A percentile compares a stretch with the other conserved stretches of the same genome.
Conservation (phyloP, 2,113 vertebrate genomes). For the Apodemus speciosus region DNA sequence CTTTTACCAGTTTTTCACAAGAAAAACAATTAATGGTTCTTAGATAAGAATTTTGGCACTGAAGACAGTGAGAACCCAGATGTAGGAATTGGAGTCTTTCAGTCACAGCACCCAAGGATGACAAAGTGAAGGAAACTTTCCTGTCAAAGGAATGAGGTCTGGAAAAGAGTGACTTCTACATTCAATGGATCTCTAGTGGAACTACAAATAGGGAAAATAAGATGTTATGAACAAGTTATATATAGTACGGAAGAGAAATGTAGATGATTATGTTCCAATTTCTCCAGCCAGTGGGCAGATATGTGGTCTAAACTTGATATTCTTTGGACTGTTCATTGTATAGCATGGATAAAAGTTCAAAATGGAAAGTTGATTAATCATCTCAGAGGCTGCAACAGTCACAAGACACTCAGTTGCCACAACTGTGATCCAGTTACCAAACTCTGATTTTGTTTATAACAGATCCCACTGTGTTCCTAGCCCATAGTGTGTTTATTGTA, state of each 20-base stretch:
- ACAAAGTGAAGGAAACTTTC: background rate
- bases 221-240: background rate
- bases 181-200: background rate
- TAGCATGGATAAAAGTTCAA: background rate
- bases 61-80: background rate
- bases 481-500: background rate
- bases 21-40: background rate
- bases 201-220: no score
- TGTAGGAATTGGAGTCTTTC: background rate
- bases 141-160: background rate
- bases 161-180: background rate
- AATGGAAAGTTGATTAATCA: background rate
- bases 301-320: background rate
- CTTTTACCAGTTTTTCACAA: background rate
- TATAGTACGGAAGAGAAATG: background rate
- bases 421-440: background rate
- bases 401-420: background rate
- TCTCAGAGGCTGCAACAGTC: background rate
- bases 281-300: accelerated
- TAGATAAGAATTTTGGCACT: background rate
- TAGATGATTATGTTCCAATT: background rate
- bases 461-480: background rate
- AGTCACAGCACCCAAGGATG: background rate
- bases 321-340: background rate
- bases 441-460: background rate